Evolutionary conservation across 1,140 invertebrate genomes (phyloP).

Genomic region (Antheraea pernyi): DNA sequence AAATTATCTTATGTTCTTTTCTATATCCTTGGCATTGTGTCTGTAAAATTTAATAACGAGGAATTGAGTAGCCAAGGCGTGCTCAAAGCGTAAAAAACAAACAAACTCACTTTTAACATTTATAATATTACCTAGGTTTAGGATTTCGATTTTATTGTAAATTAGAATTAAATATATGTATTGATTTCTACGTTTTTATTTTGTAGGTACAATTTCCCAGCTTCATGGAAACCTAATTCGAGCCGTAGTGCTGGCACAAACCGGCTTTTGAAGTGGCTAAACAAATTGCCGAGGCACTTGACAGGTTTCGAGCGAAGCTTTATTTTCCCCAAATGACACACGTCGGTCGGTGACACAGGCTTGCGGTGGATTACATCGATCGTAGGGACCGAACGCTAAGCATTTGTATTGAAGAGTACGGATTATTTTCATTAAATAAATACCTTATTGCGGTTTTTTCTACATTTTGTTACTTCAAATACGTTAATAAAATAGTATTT

Average conservation of each 20-base stretch:
- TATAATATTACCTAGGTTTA: no score
- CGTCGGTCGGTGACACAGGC: slow-evolving; percentile 33
- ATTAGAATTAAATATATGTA: no score
- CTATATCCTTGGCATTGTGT: no score
- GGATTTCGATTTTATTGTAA: no score
- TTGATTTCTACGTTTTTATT: no score
- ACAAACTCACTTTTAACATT: no score
- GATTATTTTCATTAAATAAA: not conserved
- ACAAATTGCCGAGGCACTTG: slow-evolving; percentile 68
- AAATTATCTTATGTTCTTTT: no score
- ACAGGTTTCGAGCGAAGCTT: slow-evolving; percentile 50
- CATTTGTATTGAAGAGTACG: not conserved
- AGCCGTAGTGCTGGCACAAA: slow-evolving; percentile 27
- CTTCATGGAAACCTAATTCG: not conserved
- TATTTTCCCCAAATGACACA: slow-evolving; percentile 63
- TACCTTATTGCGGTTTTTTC: not conserved
- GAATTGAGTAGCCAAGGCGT: no score
- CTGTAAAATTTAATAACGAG: no score
- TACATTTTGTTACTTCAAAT: not conserved
- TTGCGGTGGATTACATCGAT: slow-evolving; percentile 19
- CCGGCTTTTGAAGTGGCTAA: slow-evolving; percentile 64
- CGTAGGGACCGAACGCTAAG: not conserved
- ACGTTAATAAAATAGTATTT: no score
- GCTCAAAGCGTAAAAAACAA: no score
- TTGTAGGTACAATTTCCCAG: no score